phyloP scores from a whole-genome alignment of 1,140 invertebrate genomes.

The Hermetia illucens region DNA sequence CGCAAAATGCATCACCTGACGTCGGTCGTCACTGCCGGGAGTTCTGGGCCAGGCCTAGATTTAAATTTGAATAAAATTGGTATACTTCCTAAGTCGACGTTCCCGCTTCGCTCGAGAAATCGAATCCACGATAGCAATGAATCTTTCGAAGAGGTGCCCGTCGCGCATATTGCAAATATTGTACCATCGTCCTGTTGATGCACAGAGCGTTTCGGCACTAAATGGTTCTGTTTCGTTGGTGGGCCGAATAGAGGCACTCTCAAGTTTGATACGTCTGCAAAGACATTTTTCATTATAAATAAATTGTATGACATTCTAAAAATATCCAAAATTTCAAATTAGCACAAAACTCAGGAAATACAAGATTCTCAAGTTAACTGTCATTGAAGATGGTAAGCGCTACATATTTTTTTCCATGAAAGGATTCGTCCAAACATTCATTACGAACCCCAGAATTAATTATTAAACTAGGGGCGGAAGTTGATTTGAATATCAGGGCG shows the following conservation, averaged over 20 bases:
- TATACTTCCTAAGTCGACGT: slow-evolving; percentile 55
- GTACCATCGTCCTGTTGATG: slow-evolving; percentile 93
- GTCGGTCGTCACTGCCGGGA: no score
- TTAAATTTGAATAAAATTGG: slow-evolving; percentile 64
- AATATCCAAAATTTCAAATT: background rate
- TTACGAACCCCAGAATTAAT: no score
- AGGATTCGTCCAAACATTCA: no score
- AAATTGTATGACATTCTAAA: no score
- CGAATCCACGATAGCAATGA: slow-evolving; percentile 87
- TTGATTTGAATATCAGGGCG: no score
- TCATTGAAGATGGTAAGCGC: no score
- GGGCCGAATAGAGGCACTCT: slow-evolving; percentile 42
- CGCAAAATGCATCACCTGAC: no score
- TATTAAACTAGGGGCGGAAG: no score
- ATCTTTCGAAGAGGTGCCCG: slow-evolving; percentile 76
- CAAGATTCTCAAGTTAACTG: background rate
- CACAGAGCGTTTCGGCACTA: slow-evolving; percentile 42
- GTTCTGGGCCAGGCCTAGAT: slow-evolving; percentile 20
- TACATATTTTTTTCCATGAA: no score
- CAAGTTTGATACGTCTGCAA: slow-evolving; percentile 53
- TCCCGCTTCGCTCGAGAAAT: slow-evolving; percentile 59
- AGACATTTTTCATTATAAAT: slow-evolving; percentile 12
- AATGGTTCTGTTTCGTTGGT: slow-evolving; percentile 26
- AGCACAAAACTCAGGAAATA: background rate
- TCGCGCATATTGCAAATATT: slow-evolving; percentile 73